These are phyloP conservation scores for Lasioglossum zephyrum DNA, from an alignment of 2,888 invertebrate genomes.

Conservation along the genomic window DNA sequence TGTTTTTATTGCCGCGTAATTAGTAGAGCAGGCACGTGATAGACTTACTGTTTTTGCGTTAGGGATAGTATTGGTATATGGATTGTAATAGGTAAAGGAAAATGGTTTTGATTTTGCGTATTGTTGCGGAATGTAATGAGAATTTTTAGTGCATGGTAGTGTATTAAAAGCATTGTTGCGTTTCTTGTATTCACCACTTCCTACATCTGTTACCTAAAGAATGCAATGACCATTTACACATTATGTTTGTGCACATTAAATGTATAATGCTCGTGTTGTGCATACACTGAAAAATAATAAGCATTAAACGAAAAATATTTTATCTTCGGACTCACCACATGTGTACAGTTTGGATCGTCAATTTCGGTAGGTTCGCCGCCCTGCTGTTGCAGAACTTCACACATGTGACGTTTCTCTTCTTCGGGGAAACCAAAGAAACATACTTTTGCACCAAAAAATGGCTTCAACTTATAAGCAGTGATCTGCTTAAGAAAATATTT, in stretches of 20 bases:
- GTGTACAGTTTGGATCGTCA: slow-evolving; percentile 94
- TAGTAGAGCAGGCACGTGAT: slow-evolving; percentile 1
- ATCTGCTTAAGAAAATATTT: slow-evolving; percentile 70
- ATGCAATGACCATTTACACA: slow-evolving; percentile 25
- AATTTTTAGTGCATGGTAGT: slow-evolving; percentile 67
- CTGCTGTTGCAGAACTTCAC: slow-evolving; percentile 93
- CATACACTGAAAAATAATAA: background rate
- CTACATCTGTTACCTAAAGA: slow-evolving; percentile 78
- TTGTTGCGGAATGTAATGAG: slow-evolving; percentile 60
- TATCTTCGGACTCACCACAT: slow-evolving; percentile 90
- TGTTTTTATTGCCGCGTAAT: slow-evolving; percentile 13
- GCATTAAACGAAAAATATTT: slow-evolving; percentile 18
- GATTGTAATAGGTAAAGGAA: slow-evolving; percentile 76
- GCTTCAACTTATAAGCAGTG: slow-evolving; percentile 89
- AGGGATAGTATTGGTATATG: slow-evolving; percentile 72
- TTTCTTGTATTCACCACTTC: slow-evolving; percentile 74
- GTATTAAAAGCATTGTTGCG: slow-evolving; percentile 67
- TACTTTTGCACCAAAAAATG: slow-evolving; percentile 94
- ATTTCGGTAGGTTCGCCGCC: slow-evolving; percentile 89
- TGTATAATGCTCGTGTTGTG: slow-evolving; percentile 1
- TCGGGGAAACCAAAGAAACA: slow-evolving; percentile 96
- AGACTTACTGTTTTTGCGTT: slow-evolving; percentile 35
- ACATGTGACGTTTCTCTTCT: slow-evolving; percentile 96
- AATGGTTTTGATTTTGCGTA: slow-evolving; percentile 62
- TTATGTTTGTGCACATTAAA: slow-evolving; percentile 6